phyloP scores from a whole-genome alignment of 2,113 vertebrate genomes.

The Ceyx melanurus region DNA sequence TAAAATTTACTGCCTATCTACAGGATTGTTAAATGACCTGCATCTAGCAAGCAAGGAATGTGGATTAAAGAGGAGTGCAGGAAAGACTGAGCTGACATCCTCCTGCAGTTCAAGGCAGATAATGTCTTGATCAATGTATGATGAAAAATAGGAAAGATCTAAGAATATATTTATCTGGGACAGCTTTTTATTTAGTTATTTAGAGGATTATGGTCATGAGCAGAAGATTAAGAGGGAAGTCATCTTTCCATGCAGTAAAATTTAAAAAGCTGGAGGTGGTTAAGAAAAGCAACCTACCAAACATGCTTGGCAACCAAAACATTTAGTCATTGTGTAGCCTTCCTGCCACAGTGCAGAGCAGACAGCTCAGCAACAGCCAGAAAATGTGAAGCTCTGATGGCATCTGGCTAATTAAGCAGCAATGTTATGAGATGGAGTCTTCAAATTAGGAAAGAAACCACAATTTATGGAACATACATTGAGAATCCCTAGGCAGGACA shows the following conservation, averaged over 20 bases:
- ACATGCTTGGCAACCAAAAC: neutral
- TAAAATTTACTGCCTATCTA: constrained; percentile 14
- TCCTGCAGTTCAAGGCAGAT: constrained; percentile 25
- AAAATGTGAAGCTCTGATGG: neutral
- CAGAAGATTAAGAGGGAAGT: constrained; percentile 24
- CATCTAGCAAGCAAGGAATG: constrained; percentile 18
- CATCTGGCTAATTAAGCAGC: neutral
- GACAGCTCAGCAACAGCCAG: constrained; percentile 1
- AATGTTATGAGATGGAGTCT: neutral
- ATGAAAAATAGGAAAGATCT: constrained; percentile 20
- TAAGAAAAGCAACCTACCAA: constrained; percentile 36
- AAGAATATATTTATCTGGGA: constrained; percentile 33
- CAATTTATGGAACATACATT: neutral
- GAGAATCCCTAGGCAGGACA: neutral
- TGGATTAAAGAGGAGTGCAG: constrained; percentile 41
- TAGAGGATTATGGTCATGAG: constrained; percentile 13
- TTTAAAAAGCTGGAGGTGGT: neutral
- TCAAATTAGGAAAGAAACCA: neutral
- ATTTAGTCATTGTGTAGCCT: neutral
- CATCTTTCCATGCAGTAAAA: neutral
- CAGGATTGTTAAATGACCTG: constrained; percentile 29
- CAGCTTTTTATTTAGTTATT: constrained; percentile 3
- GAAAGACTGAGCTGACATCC: constrained; percentile 12
- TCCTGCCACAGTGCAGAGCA: constrained; percentile 18
- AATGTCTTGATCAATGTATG: neutral